Percentiles rank a stretch among this genome's conserved stretches.
Conservation (phyloP, 2,797 vertebrate species). For the Poliocrania exsul region DNA sequence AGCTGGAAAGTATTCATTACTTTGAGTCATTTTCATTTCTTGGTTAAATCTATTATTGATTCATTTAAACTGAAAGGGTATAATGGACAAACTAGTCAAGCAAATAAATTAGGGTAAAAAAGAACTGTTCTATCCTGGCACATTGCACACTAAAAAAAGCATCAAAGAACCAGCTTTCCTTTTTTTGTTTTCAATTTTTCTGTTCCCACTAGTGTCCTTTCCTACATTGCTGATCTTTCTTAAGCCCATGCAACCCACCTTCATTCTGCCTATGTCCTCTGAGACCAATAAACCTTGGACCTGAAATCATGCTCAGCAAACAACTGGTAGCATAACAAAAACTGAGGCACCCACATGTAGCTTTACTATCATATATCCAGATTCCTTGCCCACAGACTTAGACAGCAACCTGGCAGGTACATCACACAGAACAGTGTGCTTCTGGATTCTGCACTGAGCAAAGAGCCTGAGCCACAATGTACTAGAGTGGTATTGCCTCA, state of each 20-base stretch:
- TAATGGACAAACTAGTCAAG: background rate
- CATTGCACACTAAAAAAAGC: background rate
- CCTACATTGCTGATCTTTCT: background rate
- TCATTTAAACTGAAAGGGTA: background rate
- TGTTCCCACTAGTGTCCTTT: background rate
- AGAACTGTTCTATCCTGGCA: background rate
- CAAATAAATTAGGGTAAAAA: background rate
- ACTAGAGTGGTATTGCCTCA: rapidly evolving
- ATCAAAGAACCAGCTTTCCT: background rate
- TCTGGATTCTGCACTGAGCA: background rate
- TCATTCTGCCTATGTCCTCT: background rate
- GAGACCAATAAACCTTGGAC: background rate
- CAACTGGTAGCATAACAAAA: background rate
- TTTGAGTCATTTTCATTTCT: background rate
- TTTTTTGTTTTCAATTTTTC: background rate
- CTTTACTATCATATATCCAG: background rate
- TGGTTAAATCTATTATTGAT: background rate
- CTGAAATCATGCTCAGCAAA: background rate
- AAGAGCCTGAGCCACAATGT: background rate
- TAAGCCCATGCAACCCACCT: background rate
- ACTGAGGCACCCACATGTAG: background rate
- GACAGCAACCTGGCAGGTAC: background rate
- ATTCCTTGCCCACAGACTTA: background rate
- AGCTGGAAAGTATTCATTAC: background rate
- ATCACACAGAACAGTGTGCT: background rate